A percentile compares a stretch with the other conserved stretches of the same genome.
Evolutionary conservation across 2,888 invertebrate genomes (phyloP).

Genomic region (Perizoma affinitatum): DNA sequence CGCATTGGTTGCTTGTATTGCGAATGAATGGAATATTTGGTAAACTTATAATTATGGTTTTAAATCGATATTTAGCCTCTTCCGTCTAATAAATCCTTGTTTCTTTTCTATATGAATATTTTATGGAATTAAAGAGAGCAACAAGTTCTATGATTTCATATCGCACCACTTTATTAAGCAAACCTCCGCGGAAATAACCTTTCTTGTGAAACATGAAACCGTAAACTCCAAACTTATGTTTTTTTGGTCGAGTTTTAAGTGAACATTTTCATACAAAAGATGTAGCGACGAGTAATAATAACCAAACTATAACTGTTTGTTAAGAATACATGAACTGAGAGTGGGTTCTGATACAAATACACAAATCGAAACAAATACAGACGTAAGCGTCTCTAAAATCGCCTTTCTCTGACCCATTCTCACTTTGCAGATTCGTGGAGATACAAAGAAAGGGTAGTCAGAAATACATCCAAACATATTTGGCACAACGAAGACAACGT

Average conservation of each 20-base stretch:
- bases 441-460: too few species aligned
- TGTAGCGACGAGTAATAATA: slow-evolving; percentile 3
- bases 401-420: too few species aligned
- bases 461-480: too few species aligned
- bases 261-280: slow-evolving; percentile 23
- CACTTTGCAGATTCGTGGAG: too few species aligned
- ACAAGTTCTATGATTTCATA: slow-evolving; percentile 31
- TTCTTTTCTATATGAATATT: slow-evolving; percentile 12
- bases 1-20: too few species aligned
- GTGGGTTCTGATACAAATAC: neutral
- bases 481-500: too few species aligned
- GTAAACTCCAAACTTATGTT: slow-evolving; percentile 30
- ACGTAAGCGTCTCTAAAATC: too few species aligned
- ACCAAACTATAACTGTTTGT: slow-evolving; percentile 1
- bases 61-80: too few species aligned
- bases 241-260: slow-evolving; percentile 28
- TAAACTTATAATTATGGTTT: too few species aligned
- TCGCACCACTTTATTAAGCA: slow-evolving; percentile 32
- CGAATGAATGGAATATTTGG: too few species aligned
- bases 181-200: slow-evolving; percentile 29
- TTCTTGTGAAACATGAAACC: slow-evolving; percentile 29
- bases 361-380: too few species aligned
- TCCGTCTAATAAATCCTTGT: too few species aligned
- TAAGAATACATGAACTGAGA: neutral
- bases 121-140: slow-evolving; percentile 28